Evolutionary conservation across 92 coral and sea anemone genomes (phyloP), one percentile per base, ranked within the genome.

Genomic region (Meandrina meandrites): DNA sequence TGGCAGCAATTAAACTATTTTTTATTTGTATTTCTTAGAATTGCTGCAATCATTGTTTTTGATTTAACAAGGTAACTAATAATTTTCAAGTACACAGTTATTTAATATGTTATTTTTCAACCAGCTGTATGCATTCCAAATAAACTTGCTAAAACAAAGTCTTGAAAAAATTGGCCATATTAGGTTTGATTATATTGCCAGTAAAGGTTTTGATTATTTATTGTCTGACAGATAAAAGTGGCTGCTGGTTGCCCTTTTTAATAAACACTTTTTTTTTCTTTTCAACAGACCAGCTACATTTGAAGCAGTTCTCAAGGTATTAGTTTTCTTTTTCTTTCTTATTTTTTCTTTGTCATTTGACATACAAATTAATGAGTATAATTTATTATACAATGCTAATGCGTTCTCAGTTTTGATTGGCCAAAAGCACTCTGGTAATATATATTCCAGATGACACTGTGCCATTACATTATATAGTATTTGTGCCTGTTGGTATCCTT

Each of bases 21-120:
- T 21, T 60, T 1, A 60, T n/a, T 64, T 54, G 53, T 78, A 21
- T 76, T 70, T 8, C 68, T 60, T 83, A 96, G 98, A 86, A 96
- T 96, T 91, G 98, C 97, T 42, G 98, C 98, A 51, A 88, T 96
- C 54, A 94, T 96, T 56, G 98, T 96, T 17, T 96, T 92, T 87
- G 98, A 96, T 77, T 76, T 96, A 54, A 90, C 98, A 86, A 94
- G 98, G 98, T 96, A 78, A 83, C 34, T 5, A 42, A 60, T 48
- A 36, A 42, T 71, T 10, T 30, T 40, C 28, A 69, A 11, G 10
- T 67, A 56, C 24, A 79, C 19, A 31, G 28, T 58, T 10, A 66
- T 3, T 27, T 11, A 27, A 19, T 66, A 27, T 27, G 13, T n/a
- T 9, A 0, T 48, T 48, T 7, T 48, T 4, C 53, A 48, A 48